Evolutionary conservation across 30 jellyfish, hydroid and myxozoan genomes (phyloP), one percentile per base, ranked within the genome.

Genomic region (Cassiopea xamachana): DNA sequence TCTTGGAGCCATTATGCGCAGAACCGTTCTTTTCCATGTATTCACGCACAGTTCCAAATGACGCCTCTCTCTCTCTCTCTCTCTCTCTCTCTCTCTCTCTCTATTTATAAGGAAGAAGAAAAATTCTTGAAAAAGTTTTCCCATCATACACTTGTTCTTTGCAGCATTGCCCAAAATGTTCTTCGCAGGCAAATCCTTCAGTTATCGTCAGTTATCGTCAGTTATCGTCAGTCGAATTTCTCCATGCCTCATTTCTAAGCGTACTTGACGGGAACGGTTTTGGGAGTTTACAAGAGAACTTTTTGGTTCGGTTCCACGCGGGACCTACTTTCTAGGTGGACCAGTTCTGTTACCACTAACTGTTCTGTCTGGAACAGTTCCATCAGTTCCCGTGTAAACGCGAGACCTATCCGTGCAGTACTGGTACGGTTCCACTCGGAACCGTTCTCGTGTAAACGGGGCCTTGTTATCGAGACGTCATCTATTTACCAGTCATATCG

Each of bases 321-420:
- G 81, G 81, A 17, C 81, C 81, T 73, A n/a, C 60, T 19, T 73
- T 16, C 59, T 27, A 73, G 50, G 61, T 1, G 61, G 60, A 19
- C 48, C 80, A 27, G 49, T 71, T 71, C 18, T 27, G 27, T 2
- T 16, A 71, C 80, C 7, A 6, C 48, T 73, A 48, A 48, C 50
- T 16, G 81, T 73, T 71, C 80, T 71, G 80, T 71, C 27, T 73
- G 81, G 61, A 73, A 73, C 81, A 18, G 47, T 73, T n/a, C 17
- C 80, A 9, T 13, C 50, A n/a, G 81, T 73, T 73, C 81, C 59
- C 81, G 61, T 73, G 81, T 27, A 15, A 73, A 27, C 60, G 13
- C 81, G 27, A 73, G 12, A 48, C 13, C 81, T 19, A 73, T n/a
- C 39, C 39, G 39, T 27, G 39, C 39, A 27, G 39, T 27, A 27